Evolutionary conservation across 2,888 invertebrate genomes (phyloP).

Genomic region (Laspeyria flexula): DNA sequence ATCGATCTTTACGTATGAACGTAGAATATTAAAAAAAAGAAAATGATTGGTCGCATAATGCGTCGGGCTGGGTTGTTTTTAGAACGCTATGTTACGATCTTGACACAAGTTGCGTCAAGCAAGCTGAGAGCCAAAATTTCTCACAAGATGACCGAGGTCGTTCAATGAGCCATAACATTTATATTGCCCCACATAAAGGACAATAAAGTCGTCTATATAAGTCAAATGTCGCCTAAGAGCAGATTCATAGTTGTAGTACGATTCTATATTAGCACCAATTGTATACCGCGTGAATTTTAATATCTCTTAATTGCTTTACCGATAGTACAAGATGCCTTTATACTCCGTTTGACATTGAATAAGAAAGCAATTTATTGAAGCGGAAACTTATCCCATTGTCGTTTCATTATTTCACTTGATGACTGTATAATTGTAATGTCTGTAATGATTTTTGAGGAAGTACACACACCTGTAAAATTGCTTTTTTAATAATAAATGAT

Average conservation of each 20-base stretch:
- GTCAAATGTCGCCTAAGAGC: conserved; percentile 16
- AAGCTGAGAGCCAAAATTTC: conserved; percentile 22
- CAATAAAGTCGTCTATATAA: conserved; percentile 25
- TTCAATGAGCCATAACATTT: conserved; percentile 33
- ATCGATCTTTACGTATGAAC: no score
- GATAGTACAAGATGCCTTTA: no score
- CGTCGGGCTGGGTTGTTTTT: conserved; percentile 27
- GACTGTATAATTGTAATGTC: conserved; percentile 6
- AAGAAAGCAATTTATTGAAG: conserved; percentile 41
- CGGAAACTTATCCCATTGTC: conserved; percentile 46
- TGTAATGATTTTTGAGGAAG: neutral
- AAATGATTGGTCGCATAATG: conserved; percentile 28
- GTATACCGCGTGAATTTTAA: no score
- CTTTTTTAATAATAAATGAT: conserved; percentile 20
- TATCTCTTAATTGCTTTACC: no score
- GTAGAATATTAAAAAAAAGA: no score
- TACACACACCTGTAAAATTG: conserved; percentile 10
- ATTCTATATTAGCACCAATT: conserved; percentile 13
- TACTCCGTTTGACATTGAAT: no score
- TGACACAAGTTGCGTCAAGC: conserved; percentile 31
- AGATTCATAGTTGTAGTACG: conserved; percentile 13
- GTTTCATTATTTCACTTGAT: conserved; percentile 36
- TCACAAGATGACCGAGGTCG: conserved; percentile 22
- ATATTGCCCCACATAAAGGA: conserved; percentile 19
- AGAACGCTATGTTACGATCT: conserved; percentile 41